Evolutionary conservation across 2,888 invertebrate genomes (phyloP).

Genomic region (Sabatieria punctata): DNA sequence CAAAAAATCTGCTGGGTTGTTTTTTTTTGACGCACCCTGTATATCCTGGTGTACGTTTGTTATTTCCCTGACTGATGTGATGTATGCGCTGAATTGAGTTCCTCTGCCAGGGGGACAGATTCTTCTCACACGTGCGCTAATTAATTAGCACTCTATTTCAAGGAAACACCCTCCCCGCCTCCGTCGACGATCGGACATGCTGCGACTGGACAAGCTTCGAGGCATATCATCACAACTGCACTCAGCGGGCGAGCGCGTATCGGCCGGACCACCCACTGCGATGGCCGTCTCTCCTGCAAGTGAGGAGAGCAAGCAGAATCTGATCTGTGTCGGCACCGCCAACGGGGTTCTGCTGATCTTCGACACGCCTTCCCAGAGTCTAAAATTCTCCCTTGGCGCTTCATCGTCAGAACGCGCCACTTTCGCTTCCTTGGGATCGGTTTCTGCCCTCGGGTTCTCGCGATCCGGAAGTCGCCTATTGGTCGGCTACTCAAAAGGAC

Average conservation of each 20-base stretch:
- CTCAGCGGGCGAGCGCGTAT: constrained; percentile 55
- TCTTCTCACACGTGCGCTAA: no score
- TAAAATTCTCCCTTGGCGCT: constrained; percentile 64
- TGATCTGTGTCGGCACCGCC: constrained; percentile 79
- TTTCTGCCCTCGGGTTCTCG: constrained; percentile 57
- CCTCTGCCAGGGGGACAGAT: no score
- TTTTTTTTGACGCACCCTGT: no score
- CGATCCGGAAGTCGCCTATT: constrained; percentile 65
- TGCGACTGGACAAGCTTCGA: constrained; percentile 61
- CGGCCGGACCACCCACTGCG: constrained; percentile 71
- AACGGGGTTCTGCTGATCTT: constrained; percentile 76
- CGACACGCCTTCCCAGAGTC: constrained; percentile 48
- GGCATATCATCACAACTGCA: constrained; percentile 71
- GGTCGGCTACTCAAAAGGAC: constrained; percentile 54
- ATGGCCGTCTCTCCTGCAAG: constrained; percentile 24
- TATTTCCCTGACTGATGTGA: no score
- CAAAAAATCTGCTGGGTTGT: no score
- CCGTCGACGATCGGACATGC: constrained; percentile 38
- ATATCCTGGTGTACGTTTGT: no score
- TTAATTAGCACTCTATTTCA: no score
- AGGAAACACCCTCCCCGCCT: constrained; percentile 15
- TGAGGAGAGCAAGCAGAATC: constrained; percentile 46
- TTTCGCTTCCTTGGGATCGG: constrained; percentile 40
- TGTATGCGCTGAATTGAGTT: no score
- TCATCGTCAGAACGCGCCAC: constrained; percentile 51